Base-by-base conservation (phyloP, 2,113 vertebrate genomes). In the Origma solitaria region DNA sequence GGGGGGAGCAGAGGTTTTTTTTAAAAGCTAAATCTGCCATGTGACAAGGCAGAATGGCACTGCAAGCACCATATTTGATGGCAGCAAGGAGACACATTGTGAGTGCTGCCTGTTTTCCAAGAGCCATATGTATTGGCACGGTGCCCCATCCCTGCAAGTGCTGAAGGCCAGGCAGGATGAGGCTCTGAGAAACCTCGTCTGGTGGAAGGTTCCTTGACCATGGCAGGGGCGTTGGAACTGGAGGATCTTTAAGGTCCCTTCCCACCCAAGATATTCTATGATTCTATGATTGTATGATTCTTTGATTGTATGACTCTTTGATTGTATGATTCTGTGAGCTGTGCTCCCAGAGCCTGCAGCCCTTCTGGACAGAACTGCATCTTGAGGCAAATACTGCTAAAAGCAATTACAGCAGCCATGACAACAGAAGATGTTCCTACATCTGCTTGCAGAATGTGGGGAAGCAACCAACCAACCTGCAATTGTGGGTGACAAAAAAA, bases 281-380 rank as follows among this genome's bases (percentile, higher is more conserved):
- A n/a, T 47, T 60, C n/a, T 15, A 13, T 3, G 16, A n/a, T 7
- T 45, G 27, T 16, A 5, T 44, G 13, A 45, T 30, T 51, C 44
- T 58, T 66, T 44, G 53, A 76, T 6, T 37, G 30, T 11, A 15
- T 6, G 35, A n/a, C 16, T 40, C 40, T 40, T n/a, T n/a, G n/a
- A n/a, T 40, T 40, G 40, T 28, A 53, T 35, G 24, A 49, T 27
- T 60, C n/a, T 22, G 17, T 0, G 2, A 60, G 40, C 28, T 1
- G 3, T 8, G 50, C 31, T 44, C 13, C 16, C 58, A 23, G 17
- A 45, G 33, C 23, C 57, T 7, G 6, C 27, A 15, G 5, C 1
- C 5, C 28, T 33, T 14, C 70, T 23, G n/a, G 42, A n/a, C 4
- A 56, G 62, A 72, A 22, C 35, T 9, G 37, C 0, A 0, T 54